These are phyloP conservation scores for Drosophila nasuta DNA, from an alignment of 1,140 invertebrate species.

Conservation along the genomic window DNA sequence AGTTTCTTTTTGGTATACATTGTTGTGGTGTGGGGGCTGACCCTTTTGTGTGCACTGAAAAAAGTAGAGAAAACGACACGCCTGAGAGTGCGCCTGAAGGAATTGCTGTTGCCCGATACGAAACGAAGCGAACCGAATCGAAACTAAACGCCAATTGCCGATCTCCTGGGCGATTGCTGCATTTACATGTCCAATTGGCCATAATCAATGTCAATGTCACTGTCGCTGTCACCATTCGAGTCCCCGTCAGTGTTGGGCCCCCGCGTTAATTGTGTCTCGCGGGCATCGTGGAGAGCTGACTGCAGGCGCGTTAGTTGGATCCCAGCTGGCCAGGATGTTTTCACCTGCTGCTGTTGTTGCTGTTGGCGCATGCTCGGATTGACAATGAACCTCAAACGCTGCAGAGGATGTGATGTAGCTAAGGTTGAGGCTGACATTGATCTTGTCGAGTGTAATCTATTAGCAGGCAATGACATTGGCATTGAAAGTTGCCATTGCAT, in stretches of 20 bases:
- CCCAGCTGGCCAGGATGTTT: conserved; percentile 48
- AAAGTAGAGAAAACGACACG: conserved; percentile 6
- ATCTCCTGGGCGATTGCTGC: conserved; percentile 32
- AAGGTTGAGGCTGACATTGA: conserved; percentile 65
- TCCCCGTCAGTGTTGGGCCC: conserved; percentile 48
- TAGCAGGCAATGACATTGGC: conserved; percentile 42
- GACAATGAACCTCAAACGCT: conserved; percentile 59
- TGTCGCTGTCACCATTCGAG: conserved; percentile 46
- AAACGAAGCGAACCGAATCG: conserved; percentile 14
- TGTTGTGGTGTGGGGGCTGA: conserved; percentile 1
- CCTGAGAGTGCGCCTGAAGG: conserved; percentile 25
- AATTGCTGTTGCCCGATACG: neutral
- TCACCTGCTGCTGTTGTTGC: conserved; percentile 63
- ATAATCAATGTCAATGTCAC: conserved; percentile 63
- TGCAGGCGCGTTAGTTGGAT: conserved; percentile 26
- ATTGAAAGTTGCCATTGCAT: neutral
- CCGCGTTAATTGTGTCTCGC: conserved; percentile 71
- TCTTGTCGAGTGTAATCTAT: conserved; percentile 80
- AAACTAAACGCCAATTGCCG: neutral
- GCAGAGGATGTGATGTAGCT: conserved; percentile 39
- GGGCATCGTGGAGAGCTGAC: conserved; percentile 41
- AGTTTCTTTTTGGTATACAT: conserved; percentile 30
- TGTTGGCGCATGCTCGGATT: conserved; percentile 62
- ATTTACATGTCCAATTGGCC: conserved; percentile 63
- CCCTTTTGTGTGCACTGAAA: conserved; percentile 33